Evolutionary conservation across 37 sponge, comb jelly and placozoan species (phyloP).

Genomic region (Aplysina aerophoba): DNA sequence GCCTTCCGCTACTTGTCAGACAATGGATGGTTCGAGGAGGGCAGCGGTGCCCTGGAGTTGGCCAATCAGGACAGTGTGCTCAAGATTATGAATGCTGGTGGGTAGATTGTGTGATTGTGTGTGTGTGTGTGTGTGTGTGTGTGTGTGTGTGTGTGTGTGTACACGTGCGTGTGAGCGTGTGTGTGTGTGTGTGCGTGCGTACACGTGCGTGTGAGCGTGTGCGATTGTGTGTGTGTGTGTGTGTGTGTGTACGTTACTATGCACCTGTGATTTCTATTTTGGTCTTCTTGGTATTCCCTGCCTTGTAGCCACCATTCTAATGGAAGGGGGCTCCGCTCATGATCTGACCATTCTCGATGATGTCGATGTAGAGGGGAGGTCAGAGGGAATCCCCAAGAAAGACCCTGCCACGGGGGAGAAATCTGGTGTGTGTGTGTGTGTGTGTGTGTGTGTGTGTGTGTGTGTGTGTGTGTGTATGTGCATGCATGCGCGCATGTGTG

Average conservation of each 20-base stretch:
- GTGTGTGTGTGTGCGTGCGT: too few species aligned
- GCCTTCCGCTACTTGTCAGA: slow-evolving; percentile 48
- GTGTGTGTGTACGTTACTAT: not conserved
- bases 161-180: slow-evolving; percentile 27
- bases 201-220: too few species aligned
- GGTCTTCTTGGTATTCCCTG: not conserved
- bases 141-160: slow-evolving; percentile 28
- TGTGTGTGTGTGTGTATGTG: too few species aligned
- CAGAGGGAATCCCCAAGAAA: not conserved
- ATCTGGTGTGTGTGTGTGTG: slow-evolving; percentile 11
- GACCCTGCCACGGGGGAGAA: not conserved
- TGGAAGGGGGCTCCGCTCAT: slow-evolving; percentile 80
- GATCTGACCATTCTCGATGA: slow-evolving; percentile 68
- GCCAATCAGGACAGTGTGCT: not conserved
- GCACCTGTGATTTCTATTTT: not conserved
- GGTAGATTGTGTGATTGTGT: slow-evolving; percentile 31
- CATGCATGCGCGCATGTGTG: too few species aligned
- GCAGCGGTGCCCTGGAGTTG: not conserved
- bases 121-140: slow-evolving; percentile 49
- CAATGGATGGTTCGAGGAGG: slow-evolving; percentile 42
- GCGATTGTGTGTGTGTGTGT: not conserved
- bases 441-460: slow-evolving; percentile 23
- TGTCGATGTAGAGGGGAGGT: not conserved
- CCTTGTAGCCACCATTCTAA: slow-evolving; percentile 56
- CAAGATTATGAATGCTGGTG: slow-evolving; percentile 28